Base-by-base conservation (phyloP, 2,888 invertebrate species). In the Nomada hirtipes region DNA sequence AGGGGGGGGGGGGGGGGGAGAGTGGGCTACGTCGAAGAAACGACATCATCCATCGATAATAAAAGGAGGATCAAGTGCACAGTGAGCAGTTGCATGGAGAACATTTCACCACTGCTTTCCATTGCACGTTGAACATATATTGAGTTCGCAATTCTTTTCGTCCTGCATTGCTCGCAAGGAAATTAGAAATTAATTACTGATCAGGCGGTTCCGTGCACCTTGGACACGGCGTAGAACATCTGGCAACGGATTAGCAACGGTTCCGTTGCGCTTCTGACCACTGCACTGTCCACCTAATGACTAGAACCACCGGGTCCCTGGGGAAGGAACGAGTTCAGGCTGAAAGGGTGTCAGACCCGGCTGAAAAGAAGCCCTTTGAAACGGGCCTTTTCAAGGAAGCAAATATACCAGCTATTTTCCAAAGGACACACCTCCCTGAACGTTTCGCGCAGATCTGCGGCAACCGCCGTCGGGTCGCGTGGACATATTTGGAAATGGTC, bases 211-310 rank as follows among this genome's bases (percentile, higher is more conserved):
- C n/a, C 53, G n/a, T 53, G n/a, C 53, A n/a, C 10, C 18, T 53
- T n/a, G n/a, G 53, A 53, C 53, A 53, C 53, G 53, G 20, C 20
- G 53, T 53, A 7, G n/a, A 53, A 53, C 53, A 53, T 53, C 53
- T 53, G 53, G 53, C 53, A 53, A 53, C 53, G 53, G 53, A 53
- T 53, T 53, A 53, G 53, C 53, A 20, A 53, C n/a, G 53, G n/a
- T 53, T 53, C n/a, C 53, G 18, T 53, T 53, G 18, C 53, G 53
- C n/a, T n/a, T 53, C 53, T 53, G 9, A 10, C 53, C 53, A n/a
- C n/a, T 53, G 20, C 4, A 4, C 53, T 15, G 47, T 53, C n/a
- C n/a, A 36, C 53, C 53, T 53, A 53, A 53, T 53, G 53, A 53
- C 53, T 50, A 15, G 50, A 18, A 50, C 50, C 50, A 18, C 36